Conservation (phyloP, 2,113 vertebrate genomes). For the Mesocricetus auratus region DNA sequence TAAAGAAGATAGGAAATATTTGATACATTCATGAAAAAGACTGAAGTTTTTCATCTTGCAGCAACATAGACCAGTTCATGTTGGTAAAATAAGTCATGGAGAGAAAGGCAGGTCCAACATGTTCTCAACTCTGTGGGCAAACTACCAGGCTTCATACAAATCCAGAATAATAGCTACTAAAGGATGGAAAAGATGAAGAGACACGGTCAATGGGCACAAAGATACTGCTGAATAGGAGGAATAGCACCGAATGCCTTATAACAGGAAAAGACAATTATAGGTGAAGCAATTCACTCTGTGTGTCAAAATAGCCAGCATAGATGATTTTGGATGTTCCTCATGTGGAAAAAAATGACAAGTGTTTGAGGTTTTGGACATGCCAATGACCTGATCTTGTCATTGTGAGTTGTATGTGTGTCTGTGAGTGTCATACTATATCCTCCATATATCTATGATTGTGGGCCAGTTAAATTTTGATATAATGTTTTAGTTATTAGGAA, state of each 20-base stretch:
- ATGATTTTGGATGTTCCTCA: background rate
- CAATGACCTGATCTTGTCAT: background rate
- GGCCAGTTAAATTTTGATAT: background rate
- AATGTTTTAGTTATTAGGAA: background rate
- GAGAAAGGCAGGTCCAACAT: background rate
- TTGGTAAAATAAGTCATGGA: background rate
- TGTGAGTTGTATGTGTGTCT: background rate
- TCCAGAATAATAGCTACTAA: background rate
- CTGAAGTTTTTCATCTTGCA: background rate
- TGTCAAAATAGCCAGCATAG: background rate
- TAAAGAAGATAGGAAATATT: background rate
- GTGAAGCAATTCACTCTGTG: background rate
- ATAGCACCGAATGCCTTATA: background rate
- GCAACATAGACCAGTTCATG: background rate
- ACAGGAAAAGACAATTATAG: background rate
- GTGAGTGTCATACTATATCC: background rate
- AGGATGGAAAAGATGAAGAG: background rate
- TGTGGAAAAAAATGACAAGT: background rate
- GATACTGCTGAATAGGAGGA: background rate
- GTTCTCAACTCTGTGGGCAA: background rate
- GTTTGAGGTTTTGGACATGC: background rate
- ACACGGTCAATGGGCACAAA: background rate
- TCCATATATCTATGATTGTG: background rate
- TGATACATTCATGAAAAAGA: background rate
- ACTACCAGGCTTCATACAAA: background rate